Conservation (phyloP, 2,888 invertebrate species). For the Sipha maydis region DNA sequence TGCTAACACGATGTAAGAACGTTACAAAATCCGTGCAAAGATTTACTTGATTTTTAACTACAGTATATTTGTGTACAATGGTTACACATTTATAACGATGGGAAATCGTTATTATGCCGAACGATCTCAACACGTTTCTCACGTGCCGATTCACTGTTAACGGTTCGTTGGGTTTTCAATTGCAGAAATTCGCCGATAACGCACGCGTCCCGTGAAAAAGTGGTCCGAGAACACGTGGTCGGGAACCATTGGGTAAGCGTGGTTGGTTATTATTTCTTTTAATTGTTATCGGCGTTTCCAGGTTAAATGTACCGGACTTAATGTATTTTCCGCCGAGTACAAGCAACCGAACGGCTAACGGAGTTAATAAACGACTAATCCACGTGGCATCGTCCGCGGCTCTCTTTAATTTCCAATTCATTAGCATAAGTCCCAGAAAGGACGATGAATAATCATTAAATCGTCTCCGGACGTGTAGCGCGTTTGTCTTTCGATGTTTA, state of each 20-base stretch:
- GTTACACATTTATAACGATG: too few species aligned
- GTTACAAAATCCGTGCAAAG: too few species aligned
- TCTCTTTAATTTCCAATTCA: slow-evolving; percentile 52
- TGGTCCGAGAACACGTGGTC: background rate
- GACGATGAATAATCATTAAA: slow-evolving; percentile 28
- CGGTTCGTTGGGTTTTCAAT: slow-evolving; percentile 35
- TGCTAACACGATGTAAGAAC: too few species aligned
- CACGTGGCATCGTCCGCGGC: background rate
- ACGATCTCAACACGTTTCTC: too few species aligned
- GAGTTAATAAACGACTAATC: slow-evolving; percentile 38
- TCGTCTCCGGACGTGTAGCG: background rate
- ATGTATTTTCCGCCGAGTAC: background rate
- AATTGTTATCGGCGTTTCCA: slow-evolving; percentile 44
- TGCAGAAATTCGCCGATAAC: slow-evolving; percentile 22
- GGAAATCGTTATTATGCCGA: too few species aligned
- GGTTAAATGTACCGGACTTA: slow-evolving; percentile 55
- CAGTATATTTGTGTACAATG: too few species aligned
- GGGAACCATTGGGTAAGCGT: background rate
- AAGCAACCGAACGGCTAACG: slow-evolving; percentile 24
- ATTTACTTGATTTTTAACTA: too few species aligned
- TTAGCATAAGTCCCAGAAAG: slow-evolving; percentile 48
- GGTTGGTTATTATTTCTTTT: slow-evolving; percentile 17
- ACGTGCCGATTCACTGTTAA: slow-evolving; percentile 2
- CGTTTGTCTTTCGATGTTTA: background rate
- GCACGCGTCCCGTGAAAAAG: background rate